Evolutionary conservation across 2,888 invertebrate genomes (phyloP).

Genomic region (Sinodicranocentrus sp.): DNA sequence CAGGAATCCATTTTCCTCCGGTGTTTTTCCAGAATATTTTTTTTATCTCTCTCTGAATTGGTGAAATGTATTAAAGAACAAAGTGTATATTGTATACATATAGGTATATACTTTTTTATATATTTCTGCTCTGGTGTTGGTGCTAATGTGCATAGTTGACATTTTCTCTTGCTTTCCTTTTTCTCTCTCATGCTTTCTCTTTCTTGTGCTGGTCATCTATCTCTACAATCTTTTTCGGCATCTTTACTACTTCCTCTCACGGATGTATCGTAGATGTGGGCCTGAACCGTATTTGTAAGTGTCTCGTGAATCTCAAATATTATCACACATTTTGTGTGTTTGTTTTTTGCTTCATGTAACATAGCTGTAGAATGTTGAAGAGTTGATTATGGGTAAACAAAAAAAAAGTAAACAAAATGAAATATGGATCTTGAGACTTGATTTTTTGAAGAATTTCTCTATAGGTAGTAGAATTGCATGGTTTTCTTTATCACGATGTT

Average conservation of each 20-base stretch:
- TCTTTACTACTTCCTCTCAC: slow-evolving; percentile 4
- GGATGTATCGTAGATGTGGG: slow-evolving; percentile 72
- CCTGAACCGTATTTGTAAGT: slow-evolving; percentile 76
- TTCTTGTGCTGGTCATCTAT: neutral
- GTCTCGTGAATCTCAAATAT: slow-evolving; percentile 29
- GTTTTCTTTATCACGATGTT: neutral
- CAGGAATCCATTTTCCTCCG: too few relatives aligned
- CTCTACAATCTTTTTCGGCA: neutral
- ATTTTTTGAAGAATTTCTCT: too few relatives aligned
- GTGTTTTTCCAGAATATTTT: too few relatives aligned
- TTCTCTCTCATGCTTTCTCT: slow-evolving; percentile 19
- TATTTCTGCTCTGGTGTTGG: neutral
- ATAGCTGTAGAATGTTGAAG: too few relatives aligned
- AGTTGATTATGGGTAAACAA: too few relatives aligned
- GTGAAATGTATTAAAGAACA: too few relatives aligned
- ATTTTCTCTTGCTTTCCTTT: slow-evolving; percentile 10
- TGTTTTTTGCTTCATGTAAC: too few relatives aligned
- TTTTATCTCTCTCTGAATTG: too few relatives aligned
- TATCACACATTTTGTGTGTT: too few relatives aligned
- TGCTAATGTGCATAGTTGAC: neutral
- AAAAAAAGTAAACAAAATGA: too few relatives aligned
- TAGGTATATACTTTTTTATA: neutral
- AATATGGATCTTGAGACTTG: too few relatives aligned
- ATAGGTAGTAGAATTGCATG: too few relatives aligned
- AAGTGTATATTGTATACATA: neutral